Evolutionary conservation across 2,797 vertebrate species (phyloP).

Genomic region (Gallinago stenura): DNA sequence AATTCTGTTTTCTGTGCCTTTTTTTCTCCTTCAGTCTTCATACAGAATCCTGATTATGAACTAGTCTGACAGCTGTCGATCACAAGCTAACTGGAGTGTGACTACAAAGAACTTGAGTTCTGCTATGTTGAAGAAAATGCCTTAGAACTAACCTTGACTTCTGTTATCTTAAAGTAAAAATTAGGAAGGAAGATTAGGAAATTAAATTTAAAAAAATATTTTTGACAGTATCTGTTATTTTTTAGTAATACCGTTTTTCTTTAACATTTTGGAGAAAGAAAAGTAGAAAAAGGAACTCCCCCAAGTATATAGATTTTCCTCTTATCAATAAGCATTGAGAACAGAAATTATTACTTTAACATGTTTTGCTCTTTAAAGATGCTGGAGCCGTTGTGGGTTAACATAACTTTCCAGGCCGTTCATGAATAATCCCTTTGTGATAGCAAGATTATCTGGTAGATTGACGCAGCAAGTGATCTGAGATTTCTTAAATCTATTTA

Average conservation of each 20-base stretch:
- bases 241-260: not conserved
- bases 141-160: not conserved
- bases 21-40: not conserved
- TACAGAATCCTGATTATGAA: not conserved
- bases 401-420: constrained; percentile 4
- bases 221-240: not conserved
- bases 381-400: not conserved
- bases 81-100: not conserved
- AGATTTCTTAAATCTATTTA: constrained; percentile 47
- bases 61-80: not conserved
- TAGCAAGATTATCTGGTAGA: constrained; percentile 3
- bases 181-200: not conserved
- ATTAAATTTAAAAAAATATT: not conserved
- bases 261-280: not conserved
- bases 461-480: constrained; percentile 4
- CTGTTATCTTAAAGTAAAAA: not conserved
- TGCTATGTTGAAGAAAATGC: not conserved
- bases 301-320: not conserved
- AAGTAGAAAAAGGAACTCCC: not conserved
- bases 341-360: not conserved
- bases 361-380: not conserved
- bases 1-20: not conserved
- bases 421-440: constrained; percentile 14
- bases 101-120: not conserved
- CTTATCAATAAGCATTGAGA: not conserved